Conservation (phyloP, 2,888 invertebrate species). For the Sialis fuliginosa region DNA sequence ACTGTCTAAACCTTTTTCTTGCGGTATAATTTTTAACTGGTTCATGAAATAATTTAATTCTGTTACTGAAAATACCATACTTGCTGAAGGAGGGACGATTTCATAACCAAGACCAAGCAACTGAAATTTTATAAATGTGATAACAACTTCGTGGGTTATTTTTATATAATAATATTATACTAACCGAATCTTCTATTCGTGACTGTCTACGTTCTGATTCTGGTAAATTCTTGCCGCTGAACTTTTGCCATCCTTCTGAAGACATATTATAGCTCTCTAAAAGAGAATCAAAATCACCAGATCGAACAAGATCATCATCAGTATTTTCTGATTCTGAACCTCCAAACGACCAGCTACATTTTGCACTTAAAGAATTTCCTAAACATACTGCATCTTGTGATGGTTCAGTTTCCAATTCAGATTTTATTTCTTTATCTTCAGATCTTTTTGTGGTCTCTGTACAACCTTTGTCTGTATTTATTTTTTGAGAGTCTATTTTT, state of each 20-base stretch:
- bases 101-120: constrained; percentile 32
- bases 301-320: constrained; percentile 1
- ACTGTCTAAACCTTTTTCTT: constrained; percentile 64
- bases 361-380: constrained; percentile 46
- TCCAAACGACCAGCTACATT: constrained; percentile 44
- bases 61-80: constrained; percentile 31
- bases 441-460: no score
- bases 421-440: no score
- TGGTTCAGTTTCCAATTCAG: neutral
- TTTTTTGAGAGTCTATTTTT: neutral
- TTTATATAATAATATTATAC: neutral
- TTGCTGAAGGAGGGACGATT: constrained; percentile 30
- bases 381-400: constrained; percentile 16
- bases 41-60: constrained; percentile 42
- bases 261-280: constrained; percentile 37
- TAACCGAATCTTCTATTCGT: constrained; percentile 1
- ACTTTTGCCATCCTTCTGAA: constrained; percentile 34
- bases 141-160: neutral
- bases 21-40: constrained; percentile 46
- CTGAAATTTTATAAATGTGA: neutral
- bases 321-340: constrained; percentile 13
- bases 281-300: constrained; percentile 29
- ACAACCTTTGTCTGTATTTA: no score
- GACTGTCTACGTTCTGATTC: neutral
- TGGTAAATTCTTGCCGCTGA: constrained; percentile 9